Evolutionary conservation across 2,113 vertebrate species (phyloP).

Genomic region (Rhynchomys soricoides): DNA sequence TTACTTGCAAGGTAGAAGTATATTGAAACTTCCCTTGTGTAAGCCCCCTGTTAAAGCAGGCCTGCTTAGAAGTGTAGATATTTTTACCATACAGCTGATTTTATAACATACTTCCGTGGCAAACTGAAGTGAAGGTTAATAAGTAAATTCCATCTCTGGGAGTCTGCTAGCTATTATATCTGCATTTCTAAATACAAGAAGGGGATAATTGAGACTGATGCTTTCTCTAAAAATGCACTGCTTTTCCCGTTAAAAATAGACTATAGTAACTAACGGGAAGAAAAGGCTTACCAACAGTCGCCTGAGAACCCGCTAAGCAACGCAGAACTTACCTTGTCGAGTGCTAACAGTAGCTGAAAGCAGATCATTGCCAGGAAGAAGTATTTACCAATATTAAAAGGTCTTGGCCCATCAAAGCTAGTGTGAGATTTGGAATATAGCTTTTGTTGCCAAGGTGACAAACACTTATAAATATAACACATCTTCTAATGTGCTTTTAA

Average conservation of each 20-base stretch:
- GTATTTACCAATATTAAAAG: conserved; percentile 91
- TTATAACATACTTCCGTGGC: neutral
- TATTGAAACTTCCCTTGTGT: neutral
- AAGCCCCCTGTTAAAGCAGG: neutral
- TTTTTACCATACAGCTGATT: conserved; percentile 17
- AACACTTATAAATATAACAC: conserved; percentile 92
- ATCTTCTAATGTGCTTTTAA: conserved; percentile 92
- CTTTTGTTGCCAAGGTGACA: conserved; percentile 92
- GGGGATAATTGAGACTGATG: conserved; percentile 42
- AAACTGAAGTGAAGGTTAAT: conserved; percentile 30
- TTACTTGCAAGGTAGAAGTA: conserved; percentile 5
- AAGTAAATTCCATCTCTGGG: conserved; percentile 44
- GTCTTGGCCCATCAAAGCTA: conserved; percentile 89
- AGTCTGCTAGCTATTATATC: conserved; percentile 15
- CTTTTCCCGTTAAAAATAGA: conserved; percentile 74
- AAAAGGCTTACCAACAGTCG: conserved; percentile 61
- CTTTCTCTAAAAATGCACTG: conserved; percentile 53
- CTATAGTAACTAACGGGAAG: conserved; percentile 56
- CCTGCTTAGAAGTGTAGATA: neutral
- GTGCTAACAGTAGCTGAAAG: conserved; percentile 81
- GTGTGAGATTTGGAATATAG: conserved; percentile 88
- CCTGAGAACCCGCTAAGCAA: conserved; percentile 70
- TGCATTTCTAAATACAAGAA: conserved; percentile 63
- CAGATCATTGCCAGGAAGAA: conserved; percentile 85
- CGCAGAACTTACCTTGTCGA: conserved; percentile 74